Evolutionary conservation across 2,888 invertebrate species (phyloP).

Genomic region (Cylindroiulus punctatus): DNA sequence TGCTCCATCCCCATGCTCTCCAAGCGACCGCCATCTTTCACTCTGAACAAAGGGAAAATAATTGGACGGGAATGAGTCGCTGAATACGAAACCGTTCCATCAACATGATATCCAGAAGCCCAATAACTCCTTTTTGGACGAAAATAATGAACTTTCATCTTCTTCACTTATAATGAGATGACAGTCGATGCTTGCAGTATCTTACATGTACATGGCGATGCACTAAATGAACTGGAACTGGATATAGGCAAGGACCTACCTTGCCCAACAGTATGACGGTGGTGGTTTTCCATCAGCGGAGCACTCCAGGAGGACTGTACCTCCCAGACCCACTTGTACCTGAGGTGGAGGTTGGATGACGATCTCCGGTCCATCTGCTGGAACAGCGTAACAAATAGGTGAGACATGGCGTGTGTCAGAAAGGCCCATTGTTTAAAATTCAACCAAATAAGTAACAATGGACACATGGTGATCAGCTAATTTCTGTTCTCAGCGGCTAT

Average conservation of each 20-base stretch:
- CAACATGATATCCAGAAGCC: too few relatives aligned
- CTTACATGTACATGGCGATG: too few relatives aligned
- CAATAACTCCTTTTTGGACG: too few relatives aligned
- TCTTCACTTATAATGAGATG: too few relatives aligned
- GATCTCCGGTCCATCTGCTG: conserved; percentile 62
- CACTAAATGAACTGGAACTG: too few relatives aligned
- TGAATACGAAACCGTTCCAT: neutral
- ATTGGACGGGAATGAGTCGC: neutral
- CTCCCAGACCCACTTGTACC: conserved; percentile 82
- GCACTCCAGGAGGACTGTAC: conserved; percentile 86
- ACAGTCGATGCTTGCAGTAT: too few relatives aligned
- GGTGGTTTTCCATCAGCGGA: conserved; percentile 72
- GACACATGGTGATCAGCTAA: too few relatives aligned
- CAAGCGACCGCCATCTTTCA: conserved; percentile 67
- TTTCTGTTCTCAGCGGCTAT: too few relatives aligned
- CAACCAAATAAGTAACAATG: too few relatives aligned
- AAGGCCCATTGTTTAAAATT: neutral
- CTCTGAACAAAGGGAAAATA: conserved; percentile 63
- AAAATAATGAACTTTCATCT: too few relatives aligned
- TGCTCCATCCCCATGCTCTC: conserved; percentile 71
- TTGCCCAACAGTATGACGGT: conserved; percentile 70
- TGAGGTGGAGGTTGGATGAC: conserved; percentile 62
- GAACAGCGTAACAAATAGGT: conserved; percentile 44
- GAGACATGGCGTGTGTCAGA: conserved; percentile 12
- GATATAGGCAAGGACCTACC: too few relatives aligned